Conservation (phyloP, 2,888 invertebrate genomes). For the Antitype chi region DNA sequence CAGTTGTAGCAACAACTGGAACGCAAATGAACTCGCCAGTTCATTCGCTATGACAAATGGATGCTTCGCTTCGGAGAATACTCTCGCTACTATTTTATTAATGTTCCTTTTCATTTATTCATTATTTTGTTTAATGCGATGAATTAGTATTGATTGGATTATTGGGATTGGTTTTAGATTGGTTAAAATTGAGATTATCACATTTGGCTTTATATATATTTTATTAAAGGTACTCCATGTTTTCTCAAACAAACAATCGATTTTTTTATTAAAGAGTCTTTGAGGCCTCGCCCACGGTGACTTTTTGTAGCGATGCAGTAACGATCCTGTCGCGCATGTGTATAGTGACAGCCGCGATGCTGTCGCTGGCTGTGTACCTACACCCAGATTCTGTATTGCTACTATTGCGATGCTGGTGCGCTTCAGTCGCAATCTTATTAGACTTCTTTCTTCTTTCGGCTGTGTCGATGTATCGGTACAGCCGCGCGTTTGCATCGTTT, state of each 20-base stretch:
- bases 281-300: no score
- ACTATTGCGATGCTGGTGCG: no score
- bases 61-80: constrained; percentile 27
- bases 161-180: not conserved
- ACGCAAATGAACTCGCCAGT: constrained; percentile 41
- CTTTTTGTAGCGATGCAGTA: no score
- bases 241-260: not conserved
- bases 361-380: no score
- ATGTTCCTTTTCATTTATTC: not conserved
- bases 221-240: not conserved
- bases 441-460: no score
- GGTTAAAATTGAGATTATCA: not conserved
- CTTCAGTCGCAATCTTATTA: no score
- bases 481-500: no score
- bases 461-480: no score
- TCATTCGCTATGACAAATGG: constrained; percentile 55
- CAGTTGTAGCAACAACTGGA: constrained; percentile 33
- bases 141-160: not conserved
- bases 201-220: not conserved
- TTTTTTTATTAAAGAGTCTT: no score
- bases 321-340: no score
- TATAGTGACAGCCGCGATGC: no score
- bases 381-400: no score
- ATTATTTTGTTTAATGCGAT: not conserved
- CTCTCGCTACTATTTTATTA: constrained; percentile 31